Base-by-base conservation (phyloP, 2,113 vertebrate species). In the Suncus etruscus region DNA sequence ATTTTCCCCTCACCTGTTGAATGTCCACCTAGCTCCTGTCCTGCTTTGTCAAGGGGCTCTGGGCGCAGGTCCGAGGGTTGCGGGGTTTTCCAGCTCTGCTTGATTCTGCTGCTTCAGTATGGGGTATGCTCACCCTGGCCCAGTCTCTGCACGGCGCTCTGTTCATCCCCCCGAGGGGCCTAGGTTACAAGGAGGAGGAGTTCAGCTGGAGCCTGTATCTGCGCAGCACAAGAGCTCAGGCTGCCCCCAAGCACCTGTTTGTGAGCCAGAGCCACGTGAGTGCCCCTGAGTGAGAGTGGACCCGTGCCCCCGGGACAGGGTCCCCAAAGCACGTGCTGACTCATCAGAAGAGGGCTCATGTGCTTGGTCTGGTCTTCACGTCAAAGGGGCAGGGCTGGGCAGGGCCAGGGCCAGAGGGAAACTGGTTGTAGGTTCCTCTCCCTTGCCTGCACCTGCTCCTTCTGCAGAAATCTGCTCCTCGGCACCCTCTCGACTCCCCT, bases 141-240 rank as follows among this genome's bases (percentile, higher is more conserved):
- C 90, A 79, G 83, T 93, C 90, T 93, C 91, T 95, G 74, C 95
- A 97, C 69, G 14, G 93, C 0, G 0, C 86, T 95, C 80, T 92
- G 70, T 93, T 89, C 72, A 0, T 85, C 86, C 94, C 95, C 95
- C 70, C 87, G 97, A 97, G 97, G 97, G 94, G 97, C 98, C 90
- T 97, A 99, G 99, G 99, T 94, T 99, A 98, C 97, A 99, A 99
- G 96, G 99, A 99, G 91, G 99, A 99, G 70, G 99, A 99, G 97
- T 99, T 99, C 97, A 99, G 98, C 95, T 99, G 99, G 99, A 97
- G 98, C 93, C 99, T 98, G 97, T 99, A 99, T 94, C 97, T 99
- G 96, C 99, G 98, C 95, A 97, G 98, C 97, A 99, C 98, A 68
- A 98, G 99, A 98, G 98, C 99, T 97, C 99, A 99, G 97, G 98